Evolutionary conservation across 1,140 invertebrate species (phyloP).

Genomic region (Eriocheir sinensis): DNA sequence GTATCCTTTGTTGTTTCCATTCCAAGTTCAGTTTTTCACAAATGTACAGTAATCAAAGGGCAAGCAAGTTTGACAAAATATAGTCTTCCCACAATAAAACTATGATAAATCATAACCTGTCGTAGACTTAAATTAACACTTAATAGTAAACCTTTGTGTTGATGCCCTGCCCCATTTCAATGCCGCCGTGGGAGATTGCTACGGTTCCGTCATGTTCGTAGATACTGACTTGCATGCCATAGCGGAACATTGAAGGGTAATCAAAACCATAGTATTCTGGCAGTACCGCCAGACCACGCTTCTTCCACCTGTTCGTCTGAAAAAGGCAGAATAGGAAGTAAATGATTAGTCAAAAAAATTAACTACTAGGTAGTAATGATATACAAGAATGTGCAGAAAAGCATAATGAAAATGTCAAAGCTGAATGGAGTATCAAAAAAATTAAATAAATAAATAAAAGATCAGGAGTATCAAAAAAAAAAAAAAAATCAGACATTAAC

Average conservation of each 20-base stretch:
- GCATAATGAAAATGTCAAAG: not conserved
- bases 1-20: too few species aligned
- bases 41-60: too few species aligned
- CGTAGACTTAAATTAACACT: conserved; percentile 85
- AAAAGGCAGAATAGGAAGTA: not conserved
- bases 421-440: not conserved
- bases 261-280: conserved; percentile 81
- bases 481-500: too few species aligned
- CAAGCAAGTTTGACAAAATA: too few species aligned
- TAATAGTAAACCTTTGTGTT: conserved; percentile 80
- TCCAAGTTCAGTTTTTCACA: too few species aligned
- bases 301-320: conserved; percentile 83
- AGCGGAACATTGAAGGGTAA: conserved; percentile 81
- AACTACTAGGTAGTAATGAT: not conserved
- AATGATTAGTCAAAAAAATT: not conserved
- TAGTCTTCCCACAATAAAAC: too few species aligned
- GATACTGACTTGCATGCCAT: conserved; percentile 83
- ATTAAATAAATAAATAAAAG: not conserved
- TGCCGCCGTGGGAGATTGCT: conserved; percentile 87
- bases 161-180: conserved; percentile 88
- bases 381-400: too few species aligned
- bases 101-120: too few species aligned
- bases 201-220: conserved; percentile 81
- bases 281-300: conserved; percentile 83
- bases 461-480: too few species aligned